Base-by-base conservation (phyloP, 2,888 invertebrate species). In the Lasioglossum villosulum region DNA sequence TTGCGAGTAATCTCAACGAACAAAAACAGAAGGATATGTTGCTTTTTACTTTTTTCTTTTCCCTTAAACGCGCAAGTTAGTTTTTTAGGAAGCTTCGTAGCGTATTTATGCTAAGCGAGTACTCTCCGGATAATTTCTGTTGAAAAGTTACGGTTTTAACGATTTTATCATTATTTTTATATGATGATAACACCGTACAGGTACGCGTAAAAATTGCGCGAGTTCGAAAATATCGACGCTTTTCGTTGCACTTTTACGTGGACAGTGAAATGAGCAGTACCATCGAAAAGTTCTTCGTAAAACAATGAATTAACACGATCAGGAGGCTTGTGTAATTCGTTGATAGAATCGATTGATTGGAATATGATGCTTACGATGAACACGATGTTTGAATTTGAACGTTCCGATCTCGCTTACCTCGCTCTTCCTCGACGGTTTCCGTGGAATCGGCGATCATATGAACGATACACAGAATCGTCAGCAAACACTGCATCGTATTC, bases 401-500 rank as follows among this genome's bases (percentile, higher is more conserved):
- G 42, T 56, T 12, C 42, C 52, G 23, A 52, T 66, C n/a, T 75
- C 42, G 42, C 79, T 78, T 83, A 88, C 87, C 86, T 84, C 78
- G 84, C 75, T 75, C 80, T 73, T 76, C 80, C 63, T 82, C 82
- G 77, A 23, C n/a, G 30, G 74, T 77, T 79, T 75, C 75, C 72
- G 84, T 75, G 30, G 77, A 77, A 37, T 52, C 72, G 56, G 78
- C 86, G 68, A 63, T 82, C 73, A 80, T 59, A 45, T 56, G 63
- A 78, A 82, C 75, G 75, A 86, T 74, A 59, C 86, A 86, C 70
- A 88, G 66, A 70, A 88, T 78, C 63, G 82, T 84, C 82, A 86
- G 73, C 72, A 84, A 70, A 82, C 75, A 83, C 77, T 84, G 87
- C 87, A 84, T 86, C 75, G 84, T 88, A 83, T 63, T 66, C 71